phyloP scores from a whole-genome alignment of 53 echinoderm and acorn worm species.

The Luidia sarsii region DNA sequence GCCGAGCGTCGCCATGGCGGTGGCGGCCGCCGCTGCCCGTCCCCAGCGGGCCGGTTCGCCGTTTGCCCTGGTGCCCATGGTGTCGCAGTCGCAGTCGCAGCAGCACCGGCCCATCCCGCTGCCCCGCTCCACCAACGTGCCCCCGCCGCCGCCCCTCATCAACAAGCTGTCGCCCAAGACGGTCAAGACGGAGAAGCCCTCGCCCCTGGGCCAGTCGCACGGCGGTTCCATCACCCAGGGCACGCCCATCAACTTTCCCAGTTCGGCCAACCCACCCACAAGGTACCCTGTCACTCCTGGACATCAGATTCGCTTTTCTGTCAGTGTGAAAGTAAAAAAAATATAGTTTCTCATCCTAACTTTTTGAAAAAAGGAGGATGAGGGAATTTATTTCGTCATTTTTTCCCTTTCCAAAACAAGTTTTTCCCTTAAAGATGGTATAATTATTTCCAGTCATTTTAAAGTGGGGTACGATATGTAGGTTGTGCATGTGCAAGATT shows the following conservation, averaged over 20 bases:
- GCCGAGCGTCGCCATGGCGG: slow-evolving; percentile 18
- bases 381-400: too few species aligned
- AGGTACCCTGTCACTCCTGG: too few species aligned
- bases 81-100: slow-evolving; percentile 44
- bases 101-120: slow-evolving; percentile 61
- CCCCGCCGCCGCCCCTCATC: slow-evolving; percentile 90
- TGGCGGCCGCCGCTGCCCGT: too few species aligned
- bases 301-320: too few species aligned
- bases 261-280: slow-evolving; percentile 64
- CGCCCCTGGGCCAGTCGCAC: slow-evolving; percentile 63
- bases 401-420: too few species aligned
- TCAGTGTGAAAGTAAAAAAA: too few species aligned
- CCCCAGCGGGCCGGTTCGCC: slow-evolving; percentile 72
- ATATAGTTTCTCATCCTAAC: too few species aligned
- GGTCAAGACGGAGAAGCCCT: slow-evolving; percentile 83
- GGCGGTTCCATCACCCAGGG: slow-evolving; percentile 75
- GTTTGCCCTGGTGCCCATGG: slow-evolving; percentile 79
- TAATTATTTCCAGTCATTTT: too few species aligned
- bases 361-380: too few species aligned
- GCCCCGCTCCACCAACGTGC: slow-evolving; percentile 65
- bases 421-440: too few species aligned
- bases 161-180: slow-evolving; percentile 86
- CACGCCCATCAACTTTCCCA: slow-evolving; percentile 83
- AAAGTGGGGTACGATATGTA: too few species aligned
- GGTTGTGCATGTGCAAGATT: too few species aligned